These are phyloP conservation scores for Gallinago paraguaiae DNA, from an alignment of 2,113 vertebrate genomes.

Conservation along the genomic window DNA sequence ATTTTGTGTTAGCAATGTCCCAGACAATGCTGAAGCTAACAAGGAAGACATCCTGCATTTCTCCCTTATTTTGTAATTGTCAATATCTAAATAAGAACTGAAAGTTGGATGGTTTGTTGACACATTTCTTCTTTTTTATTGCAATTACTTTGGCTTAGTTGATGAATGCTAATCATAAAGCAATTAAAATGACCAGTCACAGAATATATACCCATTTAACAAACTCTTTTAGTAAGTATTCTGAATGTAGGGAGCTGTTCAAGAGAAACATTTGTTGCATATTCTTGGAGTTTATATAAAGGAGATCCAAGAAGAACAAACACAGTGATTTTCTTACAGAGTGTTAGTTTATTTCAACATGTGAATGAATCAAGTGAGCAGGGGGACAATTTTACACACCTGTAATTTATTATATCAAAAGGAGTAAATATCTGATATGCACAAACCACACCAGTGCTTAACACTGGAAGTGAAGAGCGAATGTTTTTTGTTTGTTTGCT, in stretches of 20 bases:
- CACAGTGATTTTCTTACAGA: rapidly evolving
- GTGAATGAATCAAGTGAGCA: rapidly evolving
- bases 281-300: not conserved
- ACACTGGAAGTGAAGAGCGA: not conserved
- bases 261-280: not conserved
- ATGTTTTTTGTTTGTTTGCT: not conserved
- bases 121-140: not conserved
- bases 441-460: not conserved
- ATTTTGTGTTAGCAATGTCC: not conserved
- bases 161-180: not conserved
- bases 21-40: not conserved
- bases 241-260: not conserved
- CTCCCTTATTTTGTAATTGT: not conserved
- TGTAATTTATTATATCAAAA: not conserved
- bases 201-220: not conserved
- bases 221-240: not conserved
- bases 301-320: not conserved
- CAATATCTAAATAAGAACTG: not conserved
- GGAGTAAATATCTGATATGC: not conserved
- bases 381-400: not conserved
- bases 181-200: not conserved
- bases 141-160: not conserved
- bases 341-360: not conserved
- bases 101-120: not conserved
- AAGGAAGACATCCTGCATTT: not conserved